Evolutionary conservation across 37 sponge, comb jelly and placozoan genomes (phyloP), one percentile per base, ranked within the genome.

Genomic region (Beroe forskalii): DNA sequence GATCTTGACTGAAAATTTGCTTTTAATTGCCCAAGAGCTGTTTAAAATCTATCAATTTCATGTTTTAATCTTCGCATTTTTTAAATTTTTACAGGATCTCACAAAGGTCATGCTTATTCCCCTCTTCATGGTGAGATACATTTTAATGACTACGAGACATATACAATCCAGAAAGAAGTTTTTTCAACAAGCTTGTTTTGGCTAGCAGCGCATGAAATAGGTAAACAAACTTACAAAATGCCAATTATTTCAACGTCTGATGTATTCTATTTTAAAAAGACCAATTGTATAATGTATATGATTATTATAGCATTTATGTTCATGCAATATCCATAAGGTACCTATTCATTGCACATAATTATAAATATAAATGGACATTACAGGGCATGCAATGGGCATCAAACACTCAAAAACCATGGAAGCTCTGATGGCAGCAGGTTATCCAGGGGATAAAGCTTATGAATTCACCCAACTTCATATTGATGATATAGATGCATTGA

Each of bases 321-420:
- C n/a, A n/a, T n/a, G n/a, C n/a, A n/a, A n/a, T n/a, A n/a, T n/a
- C n/a, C n/a, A n/a, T n/a, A n/a, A n/a, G n/a, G n/a, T n/a, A n/a
- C n/a, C n/a, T n/a, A n/a, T n/a, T n/a, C n/a, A n/a, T n/a, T n/a
- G n/a, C n/a, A n/a, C n/a, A n/a, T n/a, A n/a, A n/a, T n/a, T n/a
- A n/a, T n/a, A n/a, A n/a, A n/a, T n/a, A n/a, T n/a, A n/a, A n/a
- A n/a, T n/a, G n/a, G n/a, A 36, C 19, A 69, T 2, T 36, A 12
- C 30, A 80, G 86, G 86, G 14, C 86, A 80, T 80, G 86, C 86
- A 42, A 12, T 80, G 48, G 86, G 86, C 14, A 6, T 80, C 19
- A 32, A 19, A 35, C 86, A 80, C 86, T 44, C 55, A 1, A n/a
- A 41, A 42, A 12, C 20, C 14, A 4, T n/a, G 23, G 86, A 80